These are phyloP conservation scores for Hemicentrotus pulcherrimus DNA, from an alignment of 35 echinoderm and acorn worm species.

Conservation along the genomic window DNA sequence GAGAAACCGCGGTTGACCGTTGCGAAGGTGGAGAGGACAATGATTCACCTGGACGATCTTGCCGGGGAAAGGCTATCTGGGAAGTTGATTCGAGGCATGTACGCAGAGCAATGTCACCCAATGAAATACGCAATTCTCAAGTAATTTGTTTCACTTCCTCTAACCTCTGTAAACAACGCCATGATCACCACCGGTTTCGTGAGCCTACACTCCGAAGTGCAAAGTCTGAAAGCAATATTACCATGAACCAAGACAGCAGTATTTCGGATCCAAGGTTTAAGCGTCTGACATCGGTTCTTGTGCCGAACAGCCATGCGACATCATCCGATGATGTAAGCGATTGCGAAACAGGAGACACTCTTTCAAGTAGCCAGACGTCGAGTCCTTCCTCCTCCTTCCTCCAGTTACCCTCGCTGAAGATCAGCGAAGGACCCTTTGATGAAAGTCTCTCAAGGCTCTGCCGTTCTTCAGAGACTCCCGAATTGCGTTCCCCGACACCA, in stretches of 20 bases:
- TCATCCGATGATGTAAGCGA: constrained; percentile 15
- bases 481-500: background rate
- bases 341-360: background rate
- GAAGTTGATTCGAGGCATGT: constrained; percentile 25
- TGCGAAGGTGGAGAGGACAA: background rate
- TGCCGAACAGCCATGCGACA: background rate
- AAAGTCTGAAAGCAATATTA: constrained; percentile 48
- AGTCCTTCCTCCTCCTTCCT: constrained; percentile 21
- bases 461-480: background rate
- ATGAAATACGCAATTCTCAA: constrained; percentile 51
- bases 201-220: background rate
- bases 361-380: constrained; percentile 4
- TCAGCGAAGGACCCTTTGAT: background rate
- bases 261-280: constrained; percentile 54
- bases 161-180: constrained; percentile 24
- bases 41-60: background rate
- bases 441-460: background rate
- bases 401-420: constrained; percentile 8
- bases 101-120: constrained; percentile 46
- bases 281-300: constrained; percentile 47
- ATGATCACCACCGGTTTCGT: background rate
- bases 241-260: background rate
- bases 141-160: constrained; percentile 31
- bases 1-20: background rate
- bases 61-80: constrained; percentile 13